Conservation (phyloP, 2,888 invertebrate species). For the Tiliacea citrago region DNA sequence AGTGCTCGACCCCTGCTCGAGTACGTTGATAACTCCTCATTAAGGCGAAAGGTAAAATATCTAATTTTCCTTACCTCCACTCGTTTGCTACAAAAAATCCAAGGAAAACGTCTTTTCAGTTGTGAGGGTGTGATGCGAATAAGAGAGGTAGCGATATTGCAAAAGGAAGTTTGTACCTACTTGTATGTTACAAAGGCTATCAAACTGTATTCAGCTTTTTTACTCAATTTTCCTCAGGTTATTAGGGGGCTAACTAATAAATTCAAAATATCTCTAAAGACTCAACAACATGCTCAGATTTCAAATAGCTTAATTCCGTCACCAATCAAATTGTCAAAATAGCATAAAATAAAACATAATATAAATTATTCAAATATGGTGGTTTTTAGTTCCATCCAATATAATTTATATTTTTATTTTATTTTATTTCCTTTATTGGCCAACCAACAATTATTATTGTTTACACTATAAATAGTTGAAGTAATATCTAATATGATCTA, state of each 20-base stretch:
- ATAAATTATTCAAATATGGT: background rate
- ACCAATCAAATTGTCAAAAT: background rate
- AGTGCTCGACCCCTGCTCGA: constrained; percentile 68
- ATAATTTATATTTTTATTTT: too few relatives aligned
- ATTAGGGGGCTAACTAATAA: background rate
- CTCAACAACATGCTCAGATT: background rate
- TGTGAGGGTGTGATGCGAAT: constrained; percentile 65
- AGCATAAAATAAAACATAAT: background rate
- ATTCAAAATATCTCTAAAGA: background rate
- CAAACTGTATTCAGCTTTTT: background rate
- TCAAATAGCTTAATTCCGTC: background rate
- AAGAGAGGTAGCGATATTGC: constrained; percentile 16
- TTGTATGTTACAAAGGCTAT: background rate
- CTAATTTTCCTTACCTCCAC: constrained; percentile 82
- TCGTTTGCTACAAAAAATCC: constrained; percentile 81
- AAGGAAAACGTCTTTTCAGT: constrained; percentile 78
- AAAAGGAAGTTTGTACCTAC: background rate
- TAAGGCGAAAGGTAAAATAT: constrained; percentile 79
- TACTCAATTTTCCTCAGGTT: background rate
- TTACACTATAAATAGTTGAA: too few relatives aligned
- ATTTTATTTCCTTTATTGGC: too few relatives aligned
- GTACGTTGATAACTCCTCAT: constrained; percentile 81
- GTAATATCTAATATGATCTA: too few relatives aligned
- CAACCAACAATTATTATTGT: too few relatives aligned
- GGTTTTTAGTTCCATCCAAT: background rate